Evolutionary conservation across 2,888 invertebrate genomes (phyloP), one percentile per base, ranked within the genome.

Genomic region (Stenodema calcarata): DNA sequence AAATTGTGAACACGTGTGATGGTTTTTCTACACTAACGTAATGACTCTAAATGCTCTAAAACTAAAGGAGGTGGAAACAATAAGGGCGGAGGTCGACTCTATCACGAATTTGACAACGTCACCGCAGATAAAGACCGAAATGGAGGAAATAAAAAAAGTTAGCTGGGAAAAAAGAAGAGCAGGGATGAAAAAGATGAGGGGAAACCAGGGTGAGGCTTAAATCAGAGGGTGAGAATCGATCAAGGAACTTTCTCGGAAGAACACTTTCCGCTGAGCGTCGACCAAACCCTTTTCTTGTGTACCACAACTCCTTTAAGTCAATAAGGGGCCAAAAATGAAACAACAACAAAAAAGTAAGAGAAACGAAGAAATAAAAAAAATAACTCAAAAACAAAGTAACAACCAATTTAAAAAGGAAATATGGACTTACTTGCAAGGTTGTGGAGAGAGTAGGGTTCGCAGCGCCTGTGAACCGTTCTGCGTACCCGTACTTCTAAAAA

Each of bases 401-500:
- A 62, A 69, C 30, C 42, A 82, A 69, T 62, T 82, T 50, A 62
- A 69, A 82, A 86, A 84, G 73, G 79, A 86, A 62, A 81, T 76
- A 84, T 54, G 70, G 79, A 88, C 88, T 88, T 87, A 88, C 88
- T 88, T 88, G 88, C 44, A 54, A 81, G 41, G 84, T 73, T 84
- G 83, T 54, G 84, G 47, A 75, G 82, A 44, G 28, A 82, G 42
- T 30, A 47, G 69, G 76, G 75, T 75, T 82, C 85, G 54, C 87
- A 86, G 87, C 86, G 80, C 87, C 87, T 87, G 86, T 30, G 76
- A 83, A 70, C 44, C 44, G 42, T 23, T 84, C 35, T 47, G 73
- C 42, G 78, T 82, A 50, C 75, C 80, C 80, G 54, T 14, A 75
- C 23, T 84, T 73, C 82, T 82, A 82, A 54, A 82, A 82, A 82